These are phyloP conservation scores for Heteropelma amictum DNA, from an alignment of 2,888 invertebrate species.

Conservation along the genomic window DNA sequence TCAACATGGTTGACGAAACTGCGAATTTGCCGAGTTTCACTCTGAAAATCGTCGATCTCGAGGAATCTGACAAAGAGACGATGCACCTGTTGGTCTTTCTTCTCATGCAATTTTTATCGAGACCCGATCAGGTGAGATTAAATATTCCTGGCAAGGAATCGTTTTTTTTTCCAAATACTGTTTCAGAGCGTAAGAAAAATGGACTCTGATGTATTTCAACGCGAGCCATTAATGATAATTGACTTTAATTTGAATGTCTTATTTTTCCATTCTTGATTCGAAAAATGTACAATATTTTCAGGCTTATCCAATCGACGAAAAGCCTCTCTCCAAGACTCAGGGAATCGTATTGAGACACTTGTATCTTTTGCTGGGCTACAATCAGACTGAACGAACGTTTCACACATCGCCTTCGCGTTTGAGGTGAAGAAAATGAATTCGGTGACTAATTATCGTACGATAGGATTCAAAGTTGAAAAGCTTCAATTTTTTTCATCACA, in stretches of 20 bases:
- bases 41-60: constrained; percentile 93
- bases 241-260: not conserved
- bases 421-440: constrained; percentile 81
- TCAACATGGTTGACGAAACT: constrained; percentile 86
- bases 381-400: constrained; percentile 93
- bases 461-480: not conserved
- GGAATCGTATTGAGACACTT: constrained; percentile 94
- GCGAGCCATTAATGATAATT: not conserved
- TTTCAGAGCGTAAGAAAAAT: too few species aligned
- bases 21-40: constrained; percentile 88
- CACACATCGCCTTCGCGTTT: constrained; percentile 93
- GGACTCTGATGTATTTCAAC: too few species aligned
- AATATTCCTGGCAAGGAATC: too few species aligned
- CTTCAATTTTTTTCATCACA: constrained; percentile 69
- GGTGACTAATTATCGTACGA: too few species aligned
- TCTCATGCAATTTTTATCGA: constrained; percentile 97
- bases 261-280: not conserved
- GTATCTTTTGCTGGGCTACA: constrained; percentile 95
- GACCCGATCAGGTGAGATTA: constrained; percentile 82
- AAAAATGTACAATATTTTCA: constrained; percentile 74
- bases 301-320: constrained; percentile 93
- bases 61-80: constrained; percentile 97
- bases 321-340: constrained; percentile 87
- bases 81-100: constrained; percentile 95
- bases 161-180: too few species aligned